These are phyloP conservation scores for Orchestia grillus DNA, from an alignment of 1,140 invertebrate species.

Conservation along the genomic window DNA sequence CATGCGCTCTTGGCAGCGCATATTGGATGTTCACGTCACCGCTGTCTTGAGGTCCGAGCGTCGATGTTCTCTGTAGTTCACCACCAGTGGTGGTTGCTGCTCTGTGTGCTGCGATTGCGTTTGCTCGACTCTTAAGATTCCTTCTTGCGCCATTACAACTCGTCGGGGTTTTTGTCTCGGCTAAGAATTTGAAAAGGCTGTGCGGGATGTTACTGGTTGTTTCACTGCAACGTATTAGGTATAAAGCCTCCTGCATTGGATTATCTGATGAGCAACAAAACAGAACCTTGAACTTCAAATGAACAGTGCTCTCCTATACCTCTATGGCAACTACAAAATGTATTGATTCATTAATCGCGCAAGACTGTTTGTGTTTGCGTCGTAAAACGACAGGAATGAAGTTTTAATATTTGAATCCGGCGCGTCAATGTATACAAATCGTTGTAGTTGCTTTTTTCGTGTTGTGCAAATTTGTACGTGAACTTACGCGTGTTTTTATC, in stretches of 20 bases:
- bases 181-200: not conserved
- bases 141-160: not conserved
- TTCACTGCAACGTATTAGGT: not conserved
- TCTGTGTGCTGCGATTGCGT: not conserved
- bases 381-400: too few species aligned
- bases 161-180: not conserved
- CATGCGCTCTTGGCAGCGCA: not conserved
- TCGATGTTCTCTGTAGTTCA: slow-evolving; percentile 13
- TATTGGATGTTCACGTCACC: not conserved
- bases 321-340: not conserved
- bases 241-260: not conserved
- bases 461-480: not conserved
- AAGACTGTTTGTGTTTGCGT: not conserved
- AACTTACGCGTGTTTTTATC: not conserved
- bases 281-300: not conserved
- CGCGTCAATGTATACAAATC: not conserved
- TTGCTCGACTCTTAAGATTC: not conserved
- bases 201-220: not conserved
- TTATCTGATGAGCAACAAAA: not conserved
- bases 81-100: slow-evolving; percentile 5
- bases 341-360: not conserved
- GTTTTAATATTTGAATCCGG: not conserved
- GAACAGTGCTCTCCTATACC: not conserved
- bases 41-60: not conserved
- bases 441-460: not conserved